Evolutionary conservation across 2,888 invertebrate genomes (phyloP), one percentile per base, ranked within the genome.

Genomic region (Hydrotaea diabolus): DNA sequence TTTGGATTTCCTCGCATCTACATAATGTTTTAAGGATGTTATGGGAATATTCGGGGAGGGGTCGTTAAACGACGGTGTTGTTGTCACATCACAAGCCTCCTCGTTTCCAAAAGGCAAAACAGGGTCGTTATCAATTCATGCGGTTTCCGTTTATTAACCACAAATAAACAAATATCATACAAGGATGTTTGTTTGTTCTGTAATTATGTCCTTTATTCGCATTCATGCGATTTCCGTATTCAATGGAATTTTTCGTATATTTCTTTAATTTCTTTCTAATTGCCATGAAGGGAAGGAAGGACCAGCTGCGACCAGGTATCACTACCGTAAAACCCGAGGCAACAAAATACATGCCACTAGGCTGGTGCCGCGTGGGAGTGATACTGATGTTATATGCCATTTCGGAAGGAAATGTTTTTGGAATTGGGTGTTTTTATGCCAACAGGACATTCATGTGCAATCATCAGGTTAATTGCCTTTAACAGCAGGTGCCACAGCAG

Each of bases 261-360:
- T 66, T 21, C 39, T 46, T 59, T 71, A 80, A 76, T 76, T 69
- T 71, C 31, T n/a, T 21, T 17, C 69, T 76, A 80, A 80, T 76
- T 80, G 43, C 59, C 71, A 76, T 39, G 49, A 49, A 21, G n/a
- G n/a, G n/a, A n/a, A n/a, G n/a, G n/a, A n/a, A 39, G 23, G 53
- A 49, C 75, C 75, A 49, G 49, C 71, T 71, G 49, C 49, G 23
- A 23, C 13, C 23, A 39, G 21, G 13, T 36, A 55, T 75, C 59
- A 76, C 49, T 78, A n/a, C n/a, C n/a, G n/a, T n/a, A n/a, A n/a
- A n/a, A n/a, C n/a, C n/a, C n/a, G n/a, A n/a, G 31, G 21, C 80
- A 66, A 59, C 26, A 78, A 64, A 46, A 31, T 19, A 46, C n/a
- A n/a, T 31, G 31, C 31, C 31, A 31, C 7, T 31, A 4, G 2